These are phyloP conservation scores for Eublepharis macularius DNA, from an alignment of 2,113 vertebrate species.

Conservation along the genomic window DNA sequence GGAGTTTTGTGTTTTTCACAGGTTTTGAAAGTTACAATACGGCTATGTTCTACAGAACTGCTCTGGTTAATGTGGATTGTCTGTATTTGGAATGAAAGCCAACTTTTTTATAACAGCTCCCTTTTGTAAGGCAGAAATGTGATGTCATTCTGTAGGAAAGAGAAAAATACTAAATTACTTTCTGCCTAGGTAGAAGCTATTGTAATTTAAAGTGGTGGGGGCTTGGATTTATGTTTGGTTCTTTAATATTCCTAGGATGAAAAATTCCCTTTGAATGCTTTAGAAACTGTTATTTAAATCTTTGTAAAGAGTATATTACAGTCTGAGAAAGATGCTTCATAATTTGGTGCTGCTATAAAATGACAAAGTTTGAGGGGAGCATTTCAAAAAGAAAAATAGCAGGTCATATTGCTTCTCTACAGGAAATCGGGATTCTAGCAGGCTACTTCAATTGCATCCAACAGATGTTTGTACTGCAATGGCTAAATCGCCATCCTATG, in stretches of 20 bases:
- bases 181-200: background rate
- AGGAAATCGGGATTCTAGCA: background rate
- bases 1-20: background rate
- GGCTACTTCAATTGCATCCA: background rate
- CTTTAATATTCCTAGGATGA: background rate
- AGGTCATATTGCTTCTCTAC: background rate
- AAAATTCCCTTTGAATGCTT: background rate
- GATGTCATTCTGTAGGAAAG: background rate
- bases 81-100: background rate
- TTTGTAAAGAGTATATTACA: background rate
- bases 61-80: background rate
- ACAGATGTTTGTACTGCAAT: background rate
- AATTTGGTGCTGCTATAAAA: background rate
- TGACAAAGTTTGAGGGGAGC: too few relatives aligned
- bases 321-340: background rate
- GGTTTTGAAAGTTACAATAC: background rate
- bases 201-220: background rate
- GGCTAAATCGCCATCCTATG: background rate
- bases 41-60: background rate
- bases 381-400: background rate
- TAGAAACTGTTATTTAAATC: background rate
- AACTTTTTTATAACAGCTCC: background rate
- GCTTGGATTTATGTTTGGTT: background rate
- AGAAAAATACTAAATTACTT: background rate
- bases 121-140: background rate